A percentile compares a stretch with the other conserved stretches of the same genome.
These are phyloP conservation scores for Amphimedon queenslandica DNA, from an alignment of 37 sponge, comb jelly and placozoan genomes.

Conservation along the genomic window DNA sequence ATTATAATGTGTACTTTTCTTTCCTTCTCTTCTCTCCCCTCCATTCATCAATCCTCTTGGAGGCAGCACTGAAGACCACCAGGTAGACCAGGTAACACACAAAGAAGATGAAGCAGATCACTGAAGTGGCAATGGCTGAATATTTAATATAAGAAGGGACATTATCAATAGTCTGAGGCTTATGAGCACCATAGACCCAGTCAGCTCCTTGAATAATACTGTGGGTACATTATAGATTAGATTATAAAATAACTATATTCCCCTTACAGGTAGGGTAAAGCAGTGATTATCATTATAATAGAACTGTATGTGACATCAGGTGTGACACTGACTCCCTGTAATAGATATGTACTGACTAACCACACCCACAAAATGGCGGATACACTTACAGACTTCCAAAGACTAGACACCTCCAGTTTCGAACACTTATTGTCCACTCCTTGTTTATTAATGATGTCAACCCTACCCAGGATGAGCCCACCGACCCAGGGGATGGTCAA, in stretches of 20 bases:
- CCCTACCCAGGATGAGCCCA: constrained; percentile 73
- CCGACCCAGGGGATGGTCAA: constrained; percentile 90
- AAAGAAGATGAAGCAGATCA: constrained; percentile 52
- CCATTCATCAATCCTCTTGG: constrained; percentile 32
- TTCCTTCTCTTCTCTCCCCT: constrained; percentile 18
- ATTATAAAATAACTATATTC: neutral
- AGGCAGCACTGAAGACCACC: constrained; percentile 50
- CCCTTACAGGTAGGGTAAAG: constrained; percentile 84
- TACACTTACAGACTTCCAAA: too few relatives aligned
- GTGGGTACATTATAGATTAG: neutral
- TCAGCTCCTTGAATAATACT: constrained; percentile 91
- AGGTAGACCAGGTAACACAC: constrained; percentile 56
- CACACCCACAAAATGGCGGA: too few relatives aligned
- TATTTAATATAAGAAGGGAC: constrained; percentile 51
- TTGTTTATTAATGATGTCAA: constrained; percentile 72
- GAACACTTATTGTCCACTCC: constrained; percentile 44
- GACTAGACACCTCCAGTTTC: constrained; percentile 43
- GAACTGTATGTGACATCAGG: constrained; percentile 78
- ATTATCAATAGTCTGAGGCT: neutral
- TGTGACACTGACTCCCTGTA: constrained; percentile 62
- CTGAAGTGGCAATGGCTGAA: constrained; percentile 57
- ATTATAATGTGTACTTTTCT: neutral
- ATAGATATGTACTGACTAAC: neutral
- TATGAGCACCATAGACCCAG: constrained; percentile 74
- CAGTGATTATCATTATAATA: constrained; percentile 81